Evolutionary conservation across 2,888 invertebrate species (phyloP).

Genomic region (Cabera pusaria): DNA sequence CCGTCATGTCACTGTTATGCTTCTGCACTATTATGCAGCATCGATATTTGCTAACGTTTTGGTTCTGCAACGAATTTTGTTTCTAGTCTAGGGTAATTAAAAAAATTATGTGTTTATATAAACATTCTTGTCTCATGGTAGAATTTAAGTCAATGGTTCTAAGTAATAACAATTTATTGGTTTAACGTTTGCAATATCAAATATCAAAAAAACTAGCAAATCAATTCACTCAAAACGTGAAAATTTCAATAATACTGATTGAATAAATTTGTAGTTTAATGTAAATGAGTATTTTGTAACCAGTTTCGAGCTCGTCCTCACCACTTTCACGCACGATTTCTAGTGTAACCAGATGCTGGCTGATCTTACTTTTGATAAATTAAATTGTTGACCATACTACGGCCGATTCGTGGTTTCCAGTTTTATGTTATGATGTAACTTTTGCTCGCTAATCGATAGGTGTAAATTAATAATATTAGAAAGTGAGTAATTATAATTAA

Average conservation of each 20-base stretch:
- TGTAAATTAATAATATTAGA: constrained; percentile 35
- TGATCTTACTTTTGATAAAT: constrained; percentile 50
- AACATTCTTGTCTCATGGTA: no score
- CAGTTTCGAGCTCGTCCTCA: constrained; percentile 57
- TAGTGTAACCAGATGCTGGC: constrained; percentile 50
- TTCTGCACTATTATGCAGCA: no score
- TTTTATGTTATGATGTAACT: constrained; percentile 27
- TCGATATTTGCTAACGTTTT: no score
- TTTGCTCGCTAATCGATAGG: constrained; percentile 19
- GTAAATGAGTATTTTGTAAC: constrained; percentile 64
- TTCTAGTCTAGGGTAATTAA: no score
- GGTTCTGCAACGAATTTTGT: no score
- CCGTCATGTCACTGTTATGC: no score
- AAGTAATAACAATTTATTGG: no score
- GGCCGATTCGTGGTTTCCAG: constrained; percentile 11
- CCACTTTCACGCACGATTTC: constrained; percentile 72
- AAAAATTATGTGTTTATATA: no score
- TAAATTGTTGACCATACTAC: constrained; percentile 28
- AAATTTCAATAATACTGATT: constrained; percentile 36
- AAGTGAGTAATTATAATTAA: constrained; percentile 31
- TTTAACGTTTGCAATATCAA: constrained; percentile 4
- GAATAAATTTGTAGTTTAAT: constrained; percentile 51
- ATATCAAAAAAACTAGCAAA: constrained; percentile 25
- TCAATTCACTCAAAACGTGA: constrained; percentile 29
- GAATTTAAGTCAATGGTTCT: no score